phyloP scores from a whole-genome alignment of 2,888 invertebrate species.

The Andrena bicolor region DNA sequence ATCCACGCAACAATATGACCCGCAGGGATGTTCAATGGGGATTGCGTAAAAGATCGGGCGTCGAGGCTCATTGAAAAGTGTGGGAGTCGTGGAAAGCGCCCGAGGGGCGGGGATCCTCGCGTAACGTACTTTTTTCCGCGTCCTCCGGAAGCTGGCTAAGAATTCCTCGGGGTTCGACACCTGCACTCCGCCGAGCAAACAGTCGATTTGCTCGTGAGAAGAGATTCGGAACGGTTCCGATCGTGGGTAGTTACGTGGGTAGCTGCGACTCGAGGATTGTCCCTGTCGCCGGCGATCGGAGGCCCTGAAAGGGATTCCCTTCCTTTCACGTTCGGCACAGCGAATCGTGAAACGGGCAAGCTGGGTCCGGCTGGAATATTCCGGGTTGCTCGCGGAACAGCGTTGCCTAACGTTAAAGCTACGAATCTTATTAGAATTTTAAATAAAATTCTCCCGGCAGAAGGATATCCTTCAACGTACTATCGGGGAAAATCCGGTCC shows the following conservation, averaged over 20 bases:
- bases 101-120: constrained; percentile 37
- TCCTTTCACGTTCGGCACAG: neutral
- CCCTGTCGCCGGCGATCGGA: neutral
- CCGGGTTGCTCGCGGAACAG: neutral
- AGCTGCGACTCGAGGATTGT: neutral
- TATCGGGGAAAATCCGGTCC: neutral
- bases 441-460: neutral
- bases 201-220: constrained; percentile 15
- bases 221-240: neutral
- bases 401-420: neutral
- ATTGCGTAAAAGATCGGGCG: constrained; percentile 77
- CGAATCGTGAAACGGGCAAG: neutral
- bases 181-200: constrained; percentile 33
- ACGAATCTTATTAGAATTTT: neutral
- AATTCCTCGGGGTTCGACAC: constrained; percentile 47
- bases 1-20: constrained; percentile 73
- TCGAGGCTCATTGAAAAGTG: constrained; percentile 68
- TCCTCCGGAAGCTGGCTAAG: constrained; percentile 37
- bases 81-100: constrained; percentile 74
- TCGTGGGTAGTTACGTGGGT: constrained; percentile 16
- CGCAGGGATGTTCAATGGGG: constrained; percentile 71
- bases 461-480: neutral
- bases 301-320: neutral
- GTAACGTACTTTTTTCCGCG: constrained; percentile 55
- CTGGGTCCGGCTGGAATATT: neutral